phyloP scores from a whole-genome alignment of 2,797 vertebrate species.

The Lagothrix lagotricha region DNA sequence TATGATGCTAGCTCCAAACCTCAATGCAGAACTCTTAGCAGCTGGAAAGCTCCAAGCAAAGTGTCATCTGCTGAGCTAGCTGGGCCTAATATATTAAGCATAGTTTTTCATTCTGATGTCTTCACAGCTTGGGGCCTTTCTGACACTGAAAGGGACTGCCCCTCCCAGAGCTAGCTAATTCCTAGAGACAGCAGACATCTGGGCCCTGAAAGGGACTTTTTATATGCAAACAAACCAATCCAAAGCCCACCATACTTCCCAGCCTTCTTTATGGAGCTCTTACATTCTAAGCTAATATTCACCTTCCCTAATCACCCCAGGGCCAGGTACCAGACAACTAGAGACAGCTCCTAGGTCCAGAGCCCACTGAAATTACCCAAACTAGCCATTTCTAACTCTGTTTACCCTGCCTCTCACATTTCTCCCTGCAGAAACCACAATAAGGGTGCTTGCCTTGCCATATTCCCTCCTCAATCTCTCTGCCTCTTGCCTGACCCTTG shows the following conservation, averaged over 20 bases:
- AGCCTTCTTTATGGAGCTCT: not conserved
- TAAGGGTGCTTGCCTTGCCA: accelerated
- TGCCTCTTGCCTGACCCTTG: not conserved
- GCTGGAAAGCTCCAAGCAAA: not conserved
- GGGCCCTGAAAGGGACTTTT: not conserved
- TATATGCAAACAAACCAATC: not conserved
- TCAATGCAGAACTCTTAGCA: not conserved
- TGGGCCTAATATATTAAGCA: not conserved
- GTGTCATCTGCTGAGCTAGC: not conserved
- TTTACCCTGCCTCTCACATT: not conserved
- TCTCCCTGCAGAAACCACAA: not conserved
- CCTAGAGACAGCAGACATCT: not conserved
- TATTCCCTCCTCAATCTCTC: not conserved
- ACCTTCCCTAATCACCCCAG: not conserved
- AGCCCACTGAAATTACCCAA: not conserved
- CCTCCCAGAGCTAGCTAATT: not conserved
- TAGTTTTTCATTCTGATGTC: not conserved
- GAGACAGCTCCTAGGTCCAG: not conserved
- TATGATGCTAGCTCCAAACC: not conserved
- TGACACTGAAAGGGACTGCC: not conserved
- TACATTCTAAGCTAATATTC: not conserved
- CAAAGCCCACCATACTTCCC: not conserved
- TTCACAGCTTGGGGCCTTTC: not conserved
- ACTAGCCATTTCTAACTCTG: not conserved
- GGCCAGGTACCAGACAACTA: not conserved